Evolutionary conservation across 37 sponge, comb jelly and placozoan species (phyloP).

Genomic region (Chondrilla cf. caribensis): DNA sequence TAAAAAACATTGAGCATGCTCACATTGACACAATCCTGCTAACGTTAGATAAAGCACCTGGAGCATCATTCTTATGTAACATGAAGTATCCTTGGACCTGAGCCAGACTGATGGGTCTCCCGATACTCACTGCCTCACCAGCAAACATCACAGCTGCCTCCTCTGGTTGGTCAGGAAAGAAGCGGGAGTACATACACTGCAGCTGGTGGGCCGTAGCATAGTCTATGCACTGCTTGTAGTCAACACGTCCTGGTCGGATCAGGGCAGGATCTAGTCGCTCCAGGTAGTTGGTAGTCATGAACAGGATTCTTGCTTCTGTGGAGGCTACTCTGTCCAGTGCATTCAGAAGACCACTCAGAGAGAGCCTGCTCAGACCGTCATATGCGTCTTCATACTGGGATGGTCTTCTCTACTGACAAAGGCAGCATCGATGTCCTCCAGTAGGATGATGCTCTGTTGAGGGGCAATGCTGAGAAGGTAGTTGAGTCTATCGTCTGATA

Average conservation of each 20-base stretch:
- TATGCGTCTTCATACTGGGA: conserved; percentile 52
- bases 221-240: conserved; percentile 62
- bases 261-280: conserved; percentile 87
- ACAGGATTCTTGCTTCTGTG: conserved; percentile 71
- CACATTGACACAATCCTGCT: conserved; percentile 13
- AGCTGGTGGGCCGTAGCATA: conserved; percentile 64
- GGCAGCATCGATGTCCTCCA: conserved; percentile 90
- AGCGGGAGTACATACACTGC: conserved; percentile 58
- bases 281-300: conserved; percentile 93
- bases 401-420: conserved; percentile 76
- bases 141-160: conserved; percentile 55
- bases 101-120: conserved; percentile 60
- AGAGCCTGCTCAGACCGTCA: conserved; percentile 68
- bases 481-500: conserved; percentile 80
- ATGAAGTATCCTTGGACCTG: conserved; percentile 82
- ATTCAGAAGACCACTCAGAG: conserved; percentile 86
- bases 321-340: conserved; percentile 90
- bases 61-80: conserved; percentile 67
- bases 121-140: background rate
- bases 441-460: conserved; percentile 68
- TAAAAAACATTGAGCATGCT: no score
- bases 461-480: conserved; percentile 75
- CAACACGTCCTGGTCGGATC: conserved; percentile 87
- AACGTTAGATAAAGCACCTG: conserved; percentile 30
- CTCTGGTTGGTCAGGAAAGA: conserved; percentile 68